These are phyloP conservation scores for Hyla sarda DNA, from an alignment of 2,113 vertebrate species.

Conservation along the genomic window DNA sequence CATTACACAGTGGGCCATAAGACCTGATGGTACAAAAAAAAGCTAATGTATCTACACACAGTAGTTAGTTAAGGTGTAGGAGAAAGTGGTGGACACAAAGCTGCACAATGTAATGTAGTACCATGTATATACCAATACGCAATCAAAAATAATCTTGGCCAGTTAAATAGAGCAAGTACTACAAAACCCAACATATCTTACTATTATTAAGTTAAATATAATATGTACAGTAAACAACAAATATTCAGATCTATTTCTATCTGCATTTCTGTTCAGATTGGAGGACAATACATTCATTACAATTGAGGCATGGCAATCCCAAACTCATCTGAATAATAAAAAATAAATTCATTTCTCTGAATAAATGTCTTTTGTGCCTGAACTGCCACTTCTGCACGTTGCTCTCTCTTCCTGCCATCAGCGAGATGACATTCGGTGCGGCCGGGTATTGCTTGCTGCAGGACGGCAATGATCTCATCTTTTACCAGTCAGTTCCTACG, in stretches of 20 bases:
- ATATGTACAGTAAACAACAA: too few relatives aligned
- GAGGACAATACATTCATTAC: background rate
- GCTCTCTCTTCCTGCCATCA: slow-evolving; percentile 32
- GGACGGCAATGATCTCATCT: slow-evolving; percentile 37
- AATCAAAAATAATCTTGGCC: too few relatives aligned
- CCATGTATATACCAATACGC: too few relatives aligned
- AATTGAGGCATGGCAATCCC: background rate
- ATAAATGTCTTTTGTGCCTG: slow-evolving; percentile 36
- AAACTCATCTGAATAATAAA: slow-evolving; percentile 33
- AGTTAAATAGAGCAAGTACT: too few relatives aligned
- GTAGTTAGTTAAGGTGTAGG: too few relatives aligned
- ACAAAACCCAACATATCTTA: too few relatives aligned
- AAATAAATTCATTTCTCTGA: slow-evolving; percentile 44
- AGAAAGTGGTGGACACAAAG: too few relatives aligned
- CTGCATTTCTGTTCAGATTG: background rate
- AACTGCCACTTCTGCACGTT: slow-evolving; percentile 5
- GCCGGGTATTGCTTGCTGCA: slow-evolving; percentile 22
- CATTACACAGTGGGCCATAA: too few relatives aligned
- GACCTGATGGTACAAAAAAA: too few relatives aligned
- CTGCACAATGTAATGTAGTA: too few relatives aligned
- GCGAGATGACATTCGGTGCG: slow-evolving; percentile 45
- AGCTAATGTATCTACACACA: too few relatives aligned
- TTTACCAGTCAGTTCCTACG: slow-evolving; percentile 23
- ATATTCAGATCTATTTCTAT: background rate
- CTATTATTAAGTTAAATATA: too few relatives aligned